These are phyloP conservation scores for Falco naumanni DNA, from an alignment of 2,797 vertebrate genomes.

Conservation along the genomic window DNA sequence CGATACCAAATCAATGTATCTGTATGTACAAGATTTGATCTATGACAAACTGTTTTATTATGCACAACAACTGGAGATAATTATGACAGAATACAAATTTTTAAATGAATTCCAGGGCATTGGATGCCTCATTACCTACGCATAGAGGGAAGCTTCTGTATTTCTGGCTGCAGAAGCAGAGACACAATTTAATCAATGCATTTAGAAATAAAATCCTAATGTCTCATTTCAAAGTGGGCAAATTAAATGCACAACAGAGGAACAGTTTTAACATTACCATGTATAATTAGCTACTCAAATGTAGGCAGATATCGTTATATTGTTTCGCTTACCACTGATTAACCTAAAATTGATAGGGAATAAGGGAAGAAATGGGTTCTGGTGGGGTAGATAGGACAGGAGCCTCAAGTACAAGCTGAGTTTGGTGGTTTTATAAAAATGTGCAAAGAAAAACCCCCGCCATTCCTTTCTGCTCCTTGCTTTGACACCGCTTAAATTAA, in stretches of 20 bases:
- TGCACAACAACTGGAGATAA: background rate
- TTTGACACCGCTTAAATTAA: conserved; percentile 63
- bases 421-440: conserved; percentile 44
- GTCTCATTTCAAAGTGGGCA: conserved; percentile 7
- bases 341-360: conserved; percentile 3
- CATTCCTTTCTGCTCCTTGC: conserved; percentile 37
- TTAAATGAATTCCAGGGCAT: background rate
- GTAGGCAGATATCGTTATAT: conserved; percentile 41
- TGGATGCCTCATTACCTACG: conserved; percentile 12
- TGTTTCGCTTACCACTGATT: conserved; percentile 29
- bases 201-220: conserved; percentile 43
- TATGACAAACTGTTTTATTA: conserved; percentile 27
- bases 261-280: conserved; percentile 15
- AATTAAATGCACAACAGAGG: conserved; percentile 51
- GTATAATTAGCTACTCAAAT: conserved; percentile 46
- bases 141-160: background rate
- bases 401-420: background rate
- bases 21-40: background rate
- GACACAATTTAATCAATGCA: background rate
- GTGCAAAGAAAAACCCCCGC: background rate
- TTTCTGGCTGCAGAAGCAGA: background rate
- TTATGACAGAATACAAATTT: conserved; percentile 8
- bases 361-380: background rate
- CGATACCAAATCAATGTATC: background rate
- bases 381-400: background rate